A percentile compares a stretch with the other conserved stretches of the same genome.
phyloP scores from a whole-genome alignment of 2,888 invertebrate species.

The Cheilosia impressa region DNA sequence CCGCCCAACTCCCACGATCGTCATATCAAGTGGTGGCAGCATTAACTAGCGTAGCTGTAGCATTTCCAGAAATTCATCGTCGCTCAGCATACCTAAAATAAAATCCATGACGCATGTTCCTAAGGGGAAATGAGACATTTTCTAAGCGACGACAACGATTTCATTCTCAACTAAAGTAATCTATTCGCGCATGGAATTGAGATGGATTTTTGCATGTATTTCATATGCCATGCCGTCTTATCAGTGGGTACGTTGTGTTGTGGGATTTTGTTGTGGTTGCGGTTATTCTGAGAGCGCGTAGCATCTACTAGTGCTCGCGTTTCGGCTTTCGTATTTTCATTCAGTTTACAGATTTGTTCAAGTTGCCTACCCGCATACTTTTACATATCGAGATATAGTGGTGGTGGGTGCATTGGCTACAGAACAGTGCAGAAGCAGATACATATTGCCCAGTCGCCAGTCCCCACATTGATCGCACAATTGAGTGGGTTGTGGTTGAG shows the following conservation, averaged over 20 bases:
- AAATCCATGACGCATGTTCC: constrained; percentile 63
- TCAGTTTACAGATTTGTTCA: background rate
- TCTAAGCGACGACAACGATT: constrained; percentile 44
- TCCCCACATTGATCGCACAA: constrained; percentile 29
- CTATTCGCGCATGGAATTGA: background rate
- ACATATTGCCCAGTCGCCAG: constrained; percentile 19
- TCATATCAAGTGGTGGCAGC: constrained; percentile 61
- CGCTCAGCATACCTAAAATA: constrained; percentile 60
- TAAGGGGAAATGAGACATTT: constrained; percentile 70
- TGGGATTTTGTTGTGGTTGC: background rate
- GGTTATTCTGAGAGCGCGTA: background rate
- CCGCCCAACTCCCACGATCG: constrained; percentile 67
- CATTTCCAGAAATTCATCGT: constrained; percentile 41
- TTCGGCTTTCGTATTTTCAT: background rate
- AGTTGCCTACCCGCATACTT: constrained; percentile 38
- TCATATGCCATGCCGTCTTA: background rate
- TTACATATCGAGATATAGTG: constrained; percentile 15
- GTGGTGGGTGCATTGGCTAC: constrained; percentile 15
- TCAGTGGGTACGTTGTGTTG: background rate
- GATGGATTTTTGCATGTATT: no score
- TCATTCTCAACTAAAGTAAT: background rate
- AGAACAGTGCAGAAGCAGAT: constrained; percentile 37
- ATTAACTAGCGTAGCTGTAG: background rate
- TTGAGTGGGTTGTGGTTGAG: constrained; percentile 65
- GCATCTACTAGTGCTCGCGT: no score